Percentiles rank a stretch among this genome's conserved stretches.
Evolutionary conservation across 2,797 vertebrate genomes (phyloP).

Genomic region (Echeneis naucrates): DNA sequence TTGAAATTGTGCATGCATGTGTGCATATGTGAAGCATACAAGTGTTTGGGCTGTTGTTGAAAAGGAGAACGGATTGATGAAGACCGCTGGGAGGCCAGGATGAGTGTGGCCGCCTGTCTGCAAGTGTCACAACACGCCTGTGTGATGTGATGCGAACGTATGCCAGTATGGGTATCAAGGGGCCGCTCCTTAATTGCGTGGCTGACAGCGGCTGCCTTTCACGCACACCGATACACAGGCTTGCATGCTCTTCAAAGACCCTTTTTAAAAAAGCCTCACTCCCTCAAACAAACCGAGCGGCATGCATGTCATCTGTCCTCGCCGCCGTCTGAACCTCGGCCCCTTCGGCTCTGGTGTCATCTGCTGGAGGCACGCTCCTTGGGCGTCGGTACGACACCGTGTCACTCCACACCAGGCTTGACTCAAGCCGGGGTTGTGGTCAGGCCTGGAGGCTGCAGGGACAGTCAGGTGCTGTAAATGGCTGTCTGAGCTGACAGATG

Average conservation of each 20-base stretch:
- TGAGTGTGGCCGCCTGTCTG: slow-evolving; percentile 64
- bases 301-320: slow-evolving; percentile 77
- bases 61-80: slow-evolving; percentile 78
- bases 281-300: slow-evolving; percentile 58
- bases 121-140: slow-evolving; percentile 59
- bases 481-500: slow-evolving; percentile 64
- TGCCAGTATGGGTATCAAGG: slow-evolving; percentile 45
- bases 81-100: slow-evolving; percentile 60
- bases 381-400: slow-evolving; percentile 48
- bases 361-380: slow-evolving; percentile 54
- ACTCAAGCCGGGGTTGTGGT: slow-evolving; percentile 60
- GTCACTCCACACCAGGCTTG: slow-evolving; percentile 70
- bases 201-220: slow-evolving; percentile 71
- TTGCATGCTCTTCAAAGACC: slow-evolving; percentile 51
- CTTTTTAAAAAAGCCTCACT: slow-evolving; percentile 57
- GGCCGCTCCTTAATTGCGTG: slow-evolving; percentile 65
- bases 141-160: slow-evolving; percentile 45
- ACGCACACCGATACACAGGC: slow-evolving; percentile 7
- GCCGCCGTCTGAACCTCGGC: slow-evolving; percentile 37
- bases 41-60: slow-evolving; percentile 61
- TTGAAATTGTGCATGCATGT: slow-evolving; percentile 41
- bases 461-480: slow-evolving; percentile 75
- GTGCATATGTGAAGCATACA: slow-evolving; percentile 22
- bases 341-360: slow-evolving; percentile 56
- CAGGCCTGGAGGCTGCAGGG: slow-evolving; percentile 41